A percentile compares a stretch with the other conserved stretches of the same genome.
Evolutionary conservation across 2,113 vertebrate species (phyloP).

Genomic region (Oryzias melastigma): DNA sequence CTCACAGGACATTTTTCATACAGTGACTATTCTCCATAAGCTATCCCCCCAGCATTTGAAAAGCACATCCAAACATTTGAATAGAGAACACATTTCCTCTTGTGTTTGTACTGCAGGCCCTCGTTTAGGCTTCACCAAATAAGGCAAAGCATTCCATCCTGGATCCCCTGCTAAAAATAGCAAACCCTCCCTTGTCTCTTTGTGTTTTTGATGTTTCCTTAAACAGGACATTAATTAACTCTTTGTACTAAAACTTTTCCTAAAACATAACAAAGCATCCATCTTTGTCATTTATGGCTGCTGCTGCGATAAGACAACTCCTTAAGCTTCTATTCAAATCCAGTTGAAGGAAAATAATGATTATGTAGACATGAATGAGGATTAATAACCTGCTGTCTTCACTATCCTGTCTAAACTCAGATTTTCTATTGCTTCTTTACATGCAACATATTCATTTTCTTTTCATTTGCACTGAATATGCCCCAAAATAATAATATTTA

Average conservation of each 20-base stretch:
- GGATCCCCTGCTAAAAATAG: slow-evolving; percentile 73
- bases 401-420: too few relatives aligned
- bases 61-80: slow-evolving; percentile 30
- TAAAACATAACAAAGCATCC: slow-evolving; percentile 21
- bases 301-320: not conserved
- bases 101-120: slow-evolving; percentile 49
- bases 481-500: too few relatives aligned
- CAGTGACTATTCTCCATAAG: slow-evolving; percentile 8
- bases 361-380: too few relatives aligned
- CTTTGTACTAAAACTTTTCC: slow-evolving; percentile 3
- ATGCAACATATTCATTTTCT: too few relatives aligned
- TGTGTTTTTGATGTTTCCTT: slow-evolving; percentile 57
- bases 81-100: slow-evolving; percentile 56
- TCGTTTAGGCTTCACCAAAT: slow-evolving; percentile 74
- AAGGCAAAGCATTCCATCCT: slow-evolving; percentile 79
- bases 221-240: slow-evolving; percentile 52
- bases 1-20: slow-evolving; percentile 3
- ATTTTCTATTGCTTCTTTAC: too few relatives aligned
- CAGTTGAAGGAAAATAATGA: too few relatives aligned
- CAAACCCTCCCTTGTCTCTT: slow-evolving; percentile 56
- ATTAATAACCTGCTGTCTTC: too few relatives aligned
- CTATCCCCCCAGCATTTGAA: slow-evolving; percentile 7
- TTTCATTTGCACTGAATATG: too few relatives aligned
- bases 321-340: too few relatives aligned
- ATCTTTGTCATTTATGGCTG: slow-evolving; percentile 1